Evolutionary conservation across 1,140 invertebrate species (phyloP).

Genomic region (Conus betulinus): DNA sequence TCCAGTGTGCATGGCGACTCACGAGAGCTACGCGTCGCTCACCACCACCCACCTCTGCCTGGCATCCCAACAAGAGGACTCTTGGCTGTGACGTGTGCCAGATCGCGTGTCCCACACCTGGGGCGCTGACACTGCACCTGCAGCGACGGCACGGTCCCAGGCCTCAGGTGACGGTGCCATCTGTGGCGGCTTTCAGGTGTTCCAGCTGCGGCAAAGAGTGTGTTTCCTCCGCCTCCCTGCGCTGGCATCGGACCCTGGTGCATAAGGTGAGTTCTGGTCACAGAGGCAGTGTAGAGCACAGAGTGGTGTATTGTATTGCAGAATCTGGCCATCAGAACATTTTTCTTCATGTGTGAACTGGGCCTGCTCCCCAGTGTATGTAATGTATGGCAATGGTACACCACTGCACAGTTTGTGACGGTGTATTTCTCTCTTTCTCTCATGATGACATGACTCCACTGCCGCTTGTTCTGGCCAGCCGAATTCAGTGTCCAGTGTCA

Average conservation of each 20-base stretch:
- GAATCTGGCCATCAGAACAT: no score
- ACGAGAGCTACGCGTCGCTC: neutral
- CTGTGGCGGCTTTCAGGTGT: constrained; percentile 27
- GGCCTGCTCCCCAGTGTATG: no score
- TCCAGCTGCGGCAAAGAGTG: constrained; percentile 42
- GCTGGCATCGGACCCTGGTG: constrained; percentile 39
- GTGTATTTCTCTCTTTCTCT: no score
- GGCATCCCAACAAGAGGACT: neutral
- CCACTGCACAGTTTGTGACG: no score
- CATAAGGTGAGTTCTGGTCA: constrained; percentile 30
- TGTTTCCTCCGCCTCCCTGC: constrained; percentile 31
- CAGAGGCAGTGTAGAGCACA: no score
- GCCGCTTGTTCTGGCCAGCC: no score
- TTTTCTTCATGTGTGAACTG: no score
- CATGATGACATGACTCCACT: no score
- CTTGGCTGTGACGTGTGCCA: constrained; percentile 54
- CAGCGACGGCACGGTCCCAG: constrained; percentile 50
- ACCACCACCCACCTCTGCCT: neutral
- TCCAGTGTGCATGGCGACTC: neutral
- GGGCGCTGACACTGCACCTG: constrained; percentile 40
- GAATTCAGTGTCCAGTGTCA: no score
- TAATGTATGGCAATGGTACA: no score
- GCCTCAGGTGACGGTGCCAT: neutral
- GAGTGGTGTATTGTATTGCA: no score
- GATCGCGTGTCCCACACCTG: constrained; percentile 37